Percentiles rank a stretch among this genome's conserved stretches.
phyloP scores from a whole-genome alignment of 2,888 invertebrate genomes.

The Catocala fraxini region DNA sequence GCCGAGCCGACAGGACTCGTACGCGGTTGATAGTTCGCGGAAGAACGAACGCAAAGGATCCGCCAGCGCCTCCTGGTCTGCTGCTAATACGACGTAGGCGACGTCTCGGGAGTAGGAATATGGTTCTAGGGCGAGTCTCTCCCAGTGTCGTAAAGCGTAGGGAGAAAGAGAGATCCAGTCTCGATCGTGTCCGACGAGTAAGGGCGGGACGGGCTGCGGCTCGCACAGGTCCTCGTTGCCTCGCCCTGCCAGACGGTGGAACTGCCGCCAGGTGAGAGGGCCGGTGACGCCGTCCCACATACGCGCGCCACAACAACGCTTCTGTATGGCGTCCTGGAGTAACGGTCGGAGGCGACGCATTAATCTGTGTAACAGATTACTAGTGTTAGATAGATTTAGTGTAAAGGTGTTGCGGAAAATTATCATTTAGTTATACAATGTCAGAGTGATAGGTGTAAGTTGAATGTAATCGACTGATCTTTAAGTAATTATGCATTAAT shows the following conservation, averaged over 20 bases:
- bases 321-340: conserved; percentile 98
- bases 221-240: conserved; percentile 98
- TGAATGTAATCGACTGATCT: too few relatives aligned
- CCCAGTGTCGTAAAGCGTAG: conserved; percentile 98
- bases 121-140: conserved; percentile 98
- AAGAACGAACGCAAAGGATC: conserved; percentile 95
- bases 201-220: conserved; percentile 98
- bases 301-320: conserved; percentile 94
- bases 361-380: conserved; percentile 81
- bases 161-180: conserved; percentile 98
- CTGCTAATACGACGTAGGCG: conserved; percentile 97
- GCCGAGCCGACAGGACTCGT: conserved; percentile 98
- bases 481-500: too few relatives aligned
- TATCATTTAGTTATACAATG: too few relatives aligned
- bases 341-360: conserved; percentile 97
- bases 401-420: too few relatives aligned
- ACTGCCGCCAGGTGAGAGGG: conserved; percentile 99
- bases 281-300: conserved; percentile 99
- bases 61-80: conserved; percentile 95
- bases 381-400: too few relatives aligned
- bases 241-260: conserved; percentile 97
- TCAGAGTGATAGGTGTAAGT: too few relatives aligned
- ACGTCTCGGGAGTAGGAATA: conserved; percentile 98
- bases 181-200: conserved; percentile 97
- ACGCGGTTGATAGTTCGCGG: conserved; percentile 96